These are phyloP conservation scores for Falco columbarius DNA, from an alignment of 2,797 vertebrate species.

Conservation along the genomic window DNA sequence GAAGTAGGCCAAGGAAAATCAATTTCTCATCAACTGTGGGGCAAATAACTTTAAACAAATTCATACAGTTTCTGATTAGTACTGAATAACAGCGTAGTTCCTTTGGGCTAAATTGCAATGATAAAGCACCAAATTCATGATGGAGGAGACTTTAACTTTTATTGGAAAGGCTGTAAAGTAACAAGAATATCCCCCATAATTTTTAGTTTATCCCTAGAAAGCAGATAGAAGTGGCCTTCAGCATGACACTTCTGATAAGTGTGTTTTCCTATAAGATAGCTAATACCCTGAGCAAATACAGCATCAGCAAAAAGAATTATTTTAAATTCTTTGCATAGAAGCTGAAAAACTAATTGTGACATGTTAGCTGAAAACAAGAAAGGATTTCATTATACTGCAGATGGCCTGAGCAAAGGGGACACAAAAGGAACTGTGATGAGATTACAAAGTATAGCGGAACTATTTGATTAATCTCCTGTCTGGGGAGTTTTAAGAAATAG, in stretches of 20 bases:
- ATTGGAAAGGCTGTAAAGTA: not conserved
- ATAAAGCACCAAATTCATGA: not conserved
- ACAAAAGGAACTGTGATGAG: not conserved
- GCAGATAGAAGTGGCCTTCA: not conserved
- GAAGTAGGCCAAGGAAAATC: not conserved
- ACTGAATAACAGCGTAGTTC: not conserved
- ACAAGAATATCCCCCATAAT: not conserved
- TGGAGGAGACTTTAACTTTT: not conserved
- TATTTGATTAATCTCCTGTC: not conserved
- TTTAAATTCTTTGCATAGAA: not conserved
- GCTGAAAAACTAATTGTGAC: not conserved
- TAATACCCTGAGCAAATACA: not conserved
- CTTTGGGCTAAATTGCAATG: not conserved
- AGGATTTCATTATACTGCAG: not conserved
- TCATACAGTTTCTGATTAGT: not conserved
- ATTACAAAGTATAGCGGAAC: not conserved
- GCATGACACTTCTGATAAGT: not conserved
- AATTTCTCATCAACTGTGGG: slow-evolving; percentile 10
- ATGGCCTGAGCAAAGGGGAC: not conserved
- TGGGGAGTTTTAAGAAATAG: not conserved
- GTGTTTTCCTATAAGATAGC: not conserved
- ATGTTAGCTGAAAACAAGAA: slow-evolving; percentile 12
- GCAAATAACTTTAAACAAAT: slow-evolving; percentile 2
- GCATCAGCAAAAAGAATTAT: not conserved
- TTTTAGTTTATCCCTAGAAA: not conserved